Percentiles rank a stretch among this genome's conserved stretches.
These are phyloP conservation scores for Dinothrombium tinctorium DNA, from an alignment of 1,140 invertebrate species.

Conservation along the genomic window DNA sequence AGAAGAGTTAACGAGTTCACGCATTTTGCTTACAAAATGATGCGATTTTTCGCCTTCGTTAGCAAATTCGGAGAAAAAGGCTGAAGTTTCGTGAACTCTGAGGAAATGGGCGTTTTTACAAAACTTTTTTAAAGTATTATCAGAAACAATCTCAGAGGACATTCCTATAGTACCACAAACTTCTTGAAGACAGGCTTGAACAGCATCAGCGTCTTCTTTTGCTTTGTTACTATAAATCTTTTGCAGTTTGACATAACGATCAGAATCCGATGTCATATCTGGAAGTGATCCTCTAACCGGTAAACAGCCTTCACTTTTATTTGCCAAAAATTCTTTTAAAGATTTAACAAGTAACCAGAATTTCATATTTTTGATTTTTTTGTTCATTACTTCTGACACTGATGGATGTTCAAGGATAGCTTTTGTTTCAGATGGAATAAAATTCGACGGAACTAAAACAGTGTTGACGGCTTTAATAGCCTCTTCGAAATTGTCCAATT, in stretches of 20 bases:
- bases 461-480: conserved; percentile 72
- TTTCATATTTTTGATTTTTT: conserved; percentile 10
- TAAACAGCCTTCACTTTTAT: conserved; percentile 30
- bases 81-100: conserved; percentile 47
- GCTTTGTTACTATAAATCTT: conserved; percentile 71
- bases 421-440: conserved; percentile 16
- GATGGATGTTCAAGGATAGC: conserved; percentile 16
- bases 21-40: not conserved
- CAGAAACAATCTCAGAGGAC: conserved; percentile 29
- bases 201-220: conserved; percentile 45
- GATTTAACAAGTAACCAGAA: conserved; percentile 89
- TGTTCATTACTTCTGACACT: conserved; percentile 1
- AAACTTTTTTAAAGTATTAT: conserved; percentile 44
- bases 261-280: conserved; percentile 91
- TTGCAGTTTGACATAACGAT: conserved; percentile 69
- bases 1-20: not conserved
- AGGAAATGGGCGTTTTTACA: conserved; percentile 51
- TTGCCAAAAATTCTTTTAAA: conserved; percentile 56
- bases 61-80: conserved; percentile 20
- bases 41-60: conserved; percentile 30
- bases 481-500: conserved; percentile 90
- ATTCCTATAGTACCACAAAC: conserved; percentile 34
- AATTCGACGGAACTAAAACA: conserved; percentile 20
- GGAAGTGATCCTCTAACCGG: conserved; percentile 77
- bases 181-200: conserved; percentile 52